These are phyloP conservation scores for Garra rufa DNA, from an alignment of 2,113 vertebrate species.

Conservation along the genomic window DNA sequence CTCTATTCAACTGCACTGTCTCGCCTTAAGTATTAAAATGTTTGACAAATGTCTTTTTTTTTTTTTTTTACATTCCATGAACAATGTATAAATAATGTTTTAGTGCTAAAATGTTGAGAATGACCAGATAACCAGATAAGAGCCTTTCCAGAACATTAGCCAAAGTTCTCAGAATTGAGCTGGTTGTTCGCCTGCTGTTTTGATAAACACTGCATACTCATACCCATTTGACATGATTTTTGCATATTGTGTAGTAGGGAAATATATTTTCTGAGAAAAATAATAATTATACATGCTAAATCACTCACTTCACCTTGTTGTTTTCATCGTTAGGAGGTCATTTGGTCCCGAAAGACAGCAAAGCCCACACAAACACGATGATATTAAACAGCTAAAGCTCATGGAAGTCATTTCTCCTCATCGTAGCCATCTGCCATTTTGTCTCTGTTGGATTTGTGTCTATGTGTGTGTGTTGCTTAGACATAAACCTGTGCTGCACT, in stretches of 20 bases:
- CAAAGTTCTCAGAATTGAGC: too few relatives aligned
- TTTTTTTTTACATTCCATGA: too few relatives aligned
- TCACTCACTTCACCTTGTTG: neutral
- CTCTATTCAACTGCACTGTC: too few relatives aligned
- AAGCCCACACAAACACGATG: neutral
- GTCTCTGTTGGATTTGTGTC: conserved; percentile 39
- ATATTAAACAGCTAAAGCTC: conserved; percentile 10
- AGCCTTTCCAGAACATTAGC: too few relatives aligned
- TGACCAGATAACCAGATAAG: too few relatives aligned
- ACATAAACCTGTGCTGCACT: conserved; percentile 12
- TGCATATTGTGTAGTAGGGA: too few relatives aligned
- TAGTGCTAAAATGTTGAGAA: too few relatives aligned
- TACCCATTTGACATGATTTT: neutral
- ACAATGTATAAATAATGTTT: too few relatives aligned
- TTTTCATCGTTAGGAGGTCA: neutral
- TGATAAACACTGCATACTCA: neutral
- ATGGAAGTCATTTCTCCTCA: conserved; percentile 23
- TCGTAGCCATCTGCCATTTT: conserved; percentile 28
- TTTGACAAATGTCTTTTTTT: too few relatives aligned
- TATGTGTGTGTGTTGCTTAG: conserved; percentile 25
- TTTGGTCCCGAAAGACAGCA: neutral
- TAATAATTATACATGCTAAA: neutral
- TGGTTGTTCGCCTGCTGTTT: neutral
- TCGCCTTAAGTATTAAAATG: too few relatives aligned
- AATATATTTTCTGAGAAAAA: too few relatives aligned